Base-by-base conservation (phyloP, 2,888 invertebrate species). In the Malthinus seriepunctatus region DNA sequence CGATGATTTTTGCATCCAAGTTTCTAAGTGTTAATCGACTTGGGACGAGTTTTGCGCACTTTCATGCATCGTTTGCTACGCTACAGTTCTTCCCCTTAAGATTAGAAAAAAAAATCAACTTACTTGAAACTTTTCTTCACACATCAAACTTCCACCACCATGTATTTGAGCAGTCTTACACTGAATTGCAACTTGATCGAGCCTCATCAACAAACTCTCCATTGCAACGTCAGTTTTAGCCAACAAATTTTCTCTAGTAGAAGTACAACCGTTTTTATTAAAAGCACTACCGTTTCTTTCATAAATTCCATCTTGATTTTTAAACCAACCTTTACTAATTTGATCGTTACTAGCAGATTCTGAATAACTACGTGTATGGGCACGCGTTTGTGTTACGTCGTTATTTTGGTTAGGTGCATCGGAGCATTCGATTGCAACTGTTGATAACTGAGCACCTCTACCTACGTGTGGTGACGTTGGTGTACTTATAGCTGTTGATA, bases 111-210 rank as follows among this genome's bases (percentile, higher is more conserved):
- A 23, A 23, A n/a, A n/a, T n/a, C n/a, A n/a, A 32, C 14, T 81
- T 70, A 86, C 86, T 80, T 89, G 89, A 73, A 90, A 91, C 74
- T 90, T 89, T 38, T 87, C 84, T 73, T 91, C 90, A 69, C 89
- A 88, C 68, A 90, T 89, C 66, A 86, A 85, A 55, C 85, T 83
- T 0, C 90, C 89, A 1, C 90, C 90, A 0, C 90, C 90, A 45
- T 88, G 89, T 0, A 87, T 83, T 73, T 90, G 90, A 15, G 90
- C 89, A 9, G 86, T 86, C 6, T 85, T 84, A 69, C 90, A 90
- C 65, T 86, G 86, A 60, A 86, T 87, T 3, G 89, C 88, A 11
- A 87, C 86, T 67, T 87, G 88, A 69, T 90, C 89, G 64, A 90
- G 75, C 64, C 88, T 79, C 64, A 86, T 84, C 64, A 89, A 75